Evolutionary conservation across 1,140 invertebrate species (phyloP), one percentile per base, ranked within the genome.

Genomic region (Drosophila willistoni): DNA sequence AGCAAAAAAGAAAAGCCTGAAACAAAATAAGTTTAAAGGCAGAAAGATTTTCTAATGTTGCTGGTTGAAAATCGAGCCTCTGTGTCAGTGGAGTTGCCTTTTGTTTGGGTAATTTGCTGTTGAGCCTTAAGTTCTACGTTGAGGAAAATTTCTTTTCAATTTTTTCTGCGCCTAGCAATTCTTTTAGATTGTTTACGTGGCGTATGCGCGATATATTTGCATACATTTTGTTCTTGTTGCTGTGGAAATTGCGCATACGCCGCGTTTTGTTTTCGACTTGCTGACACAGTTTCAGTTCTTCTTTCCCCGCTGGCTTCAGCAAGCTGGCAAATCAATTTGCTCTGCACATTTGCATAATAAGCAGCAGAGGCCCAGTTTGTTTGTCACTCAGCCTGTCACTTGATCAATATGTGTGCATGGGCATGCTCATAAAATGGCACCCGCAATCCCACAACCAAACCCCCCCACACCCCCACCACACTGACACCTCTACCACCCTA

Each of bases 341-440:
- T 73, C 76, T 71, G 79, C 83, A 83, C 79, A 86, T 87, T 87
- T 87, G 79, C 83, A 87, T 87, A 87, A 87, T 87, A 87, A 80
- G 83, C 75, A 86, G 36, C 68, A 70, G 68, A 71, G 73, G 65
- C 71, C 47, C 83, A 87, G 79, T 82, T 87, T 86, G 82, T 87
- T 86, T 87, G 83, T 86, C 82, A 86, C 83, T 89, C 83, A 73
- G 84, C 79, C 79, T 80, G 83, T 83, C 83, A 89, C 79, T 87
- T 89, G 83, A 89, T 87, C 83, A 87, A 89, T 89, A 87, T 89
- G 84, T 83, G 83, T 83, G 83, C 76, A 87, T 87, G 75, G 44
- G 80, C 84, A 84, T 89, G 83, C 84, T 79, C 80, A 89, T 87
- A 87, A 83, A 87, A 72, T 77, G 69, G 68, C 66, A 73, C 80